Base-by-base conservation (phyloP, 2,113 vertebrate species). In the Lota lota region DNA sequence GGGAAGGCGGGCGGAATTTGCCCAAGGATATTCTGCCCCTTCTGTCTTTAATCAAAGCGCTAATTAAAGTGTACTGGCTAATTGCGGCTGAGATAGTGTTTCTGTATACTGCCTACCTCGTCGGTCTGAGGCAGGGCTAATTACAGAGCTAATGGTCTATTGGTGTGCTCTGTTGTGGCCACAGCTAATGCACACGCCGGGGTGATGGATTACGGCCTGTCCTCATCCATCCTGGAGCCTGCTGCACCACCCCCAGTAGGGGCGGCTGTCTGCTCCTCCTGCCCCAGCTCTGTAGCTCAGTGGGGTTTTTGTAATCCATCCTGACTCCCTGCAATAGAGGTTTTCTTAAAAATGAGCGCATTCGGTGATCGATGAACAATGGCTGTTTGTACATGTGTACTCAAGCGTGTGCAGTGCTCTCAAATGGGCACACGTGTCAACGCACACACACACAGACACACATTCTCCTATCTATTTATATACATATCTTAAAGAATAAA, bases 41-140 rank as follows among this genome's bases (percentile, higher is more conserved):
- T 77, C 62, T 64, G 68, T 85, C 83, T 88, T 84, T 82, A 86
- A 87, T 89, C 83, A 83, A 69, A 59, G 67, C 58, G 70, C 88
- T 88, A 87, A 90, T 91, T 87, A 88, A 90, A 88, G 83, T 88
- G 80, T 87, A 79, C 82, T 80, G 75, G 80, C 84, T 89, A 88
- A 88, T 88, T 89, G 87, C 79, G 81, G 82, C 81, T 80, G 85
- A 75, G 88, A 85, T 74, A 73, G 84, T 86, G 80, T 84, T 83
- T 86, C 76, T 85, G 63, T 74, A 64, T 47, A 73, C 68, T 75
- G 63, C 75, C 68, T 64, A 66, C 78, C 66, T 77, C 63, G 69
- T 61, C 70, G 54, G 71, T 74, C 69, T 83, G 60, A 69, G 60
- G 60, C 72, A 67, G 56, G 72, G 79, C 83, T 88, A 86, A 89